Base-by-base conservation (phyloP, 53 echinoderm and acorn worm species). In the Antedon mediterranea region DNA sequence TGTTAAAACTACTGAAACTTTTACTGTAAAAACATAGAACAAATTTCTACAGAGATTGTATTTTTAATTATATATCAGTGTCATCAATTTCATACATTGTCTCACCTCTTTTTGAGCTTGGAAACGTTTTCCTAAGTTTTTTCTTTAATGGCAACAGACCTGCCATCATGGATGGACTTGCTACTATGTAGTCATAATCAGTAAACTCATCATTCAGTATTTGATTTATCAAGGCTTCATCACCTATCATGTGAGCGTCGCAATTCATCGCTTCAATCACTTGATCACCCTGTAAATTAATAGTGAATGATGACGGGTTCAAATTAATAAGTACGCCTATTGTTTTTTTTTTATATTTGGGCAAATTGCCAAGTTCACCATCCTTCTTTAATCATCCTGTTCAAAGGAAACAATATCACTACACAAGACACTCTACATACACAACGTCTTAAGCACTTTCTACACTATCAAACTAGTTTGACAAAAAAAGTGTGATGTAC, bases 61-160 rank as follows among this genome's bases (percentile, higher is more conserved):
- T n/a, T n/a, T n/a, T n/a, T n/a, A 6, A 37, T n/a, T n/a, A 37
- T 37, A 37, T 37, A 6, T 37, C 37, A 37, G 11, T 11, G 6
- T 37, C 11, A 37, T 6, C 11, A 6, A 37, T 37, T 37, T 37
- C 37, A 37, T 37, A n/a, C 37, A 37, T 37, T 11, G 6, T 4
- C 78, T 43, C 29, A 88, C 91, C 88, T 88, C 84, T 88, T 78
- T 88, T 91, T n/a, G 91, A 85, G 31, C 57, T 88, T 70, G 91
- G 91, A 34, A 81, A 91, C 31, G 78, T 82, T 34, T 86, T 86
- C 30, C 86, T 82, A 3, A 88, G 80, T 33, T 43, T 72, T 43
- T 34, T 77, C 71, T 88, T 91, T 37, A 91, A 78, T 20, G 88
- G 75, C 27, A 31, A n/a, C 44, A 91, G 74, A 23, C 30, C 80